Evolutionary conservation across 64 coral and sea anemone species (phyloP), one percentile per base, ranked within the genome.

Genomic region (Montipora capricornis): DNA sequence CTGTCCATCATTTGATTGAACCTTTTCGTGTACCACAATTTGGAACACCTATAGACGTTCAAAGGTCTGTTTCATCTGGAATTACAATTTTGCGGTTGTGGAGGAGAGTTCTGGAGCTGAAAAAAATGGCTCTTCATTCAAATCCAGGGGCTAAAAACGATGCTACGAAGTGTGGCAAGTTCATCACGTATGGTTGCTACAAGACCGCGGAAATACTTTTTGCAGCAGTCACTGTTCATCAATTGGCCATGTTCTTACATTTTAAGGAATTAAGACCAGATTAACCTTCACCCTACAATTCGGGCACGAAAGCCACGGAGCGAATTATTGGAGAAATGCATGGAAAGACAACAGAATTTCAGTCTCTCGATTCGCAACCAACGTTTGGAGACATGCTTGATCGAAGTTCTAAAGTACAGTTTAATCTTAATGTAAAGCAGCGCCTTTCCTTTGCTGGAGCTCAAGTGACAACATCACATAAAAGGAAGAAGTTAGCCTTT

Each of bases 241-340:
- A 93, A 78, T 69, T 93, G 6, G 91, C 91, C 3, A 47, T 93
- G 75, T 95, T 80, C 44, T 76, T 95, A 7, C 89, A 88, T 57
- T 95, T 91, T 53, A 85, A 59, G 3, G 82, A 75, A 49, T 2
- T 95, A 8, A 76, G 88, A 15, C 50, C 49, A 44, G 68, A 44
- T 26, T 74, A 52, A 24, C 13, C 47, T 44, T 90, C 87, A 57
- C 93, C 75, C 44, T 80, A 64, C 81, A 90, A 84, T 52, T 73
- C 80, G 6, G 53, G 93, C 60, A 90, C 93, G 5, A 93, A 93
- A 5, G 15, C 20, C 1, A 93, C 92, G 2, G 92, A 93, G 69
- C 13, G 92, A 10, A 88, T 81, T 17, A 93, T 93, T 16, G 51
- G 84, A 44, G 92, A 93, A 88, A 81, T 93, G 82, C 84, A 93